phyloP scores from a whole-genome alignment of 37 sponge, comb jelly and placozoan genomes.

The Mnemiopsis leidyi region DNA sequence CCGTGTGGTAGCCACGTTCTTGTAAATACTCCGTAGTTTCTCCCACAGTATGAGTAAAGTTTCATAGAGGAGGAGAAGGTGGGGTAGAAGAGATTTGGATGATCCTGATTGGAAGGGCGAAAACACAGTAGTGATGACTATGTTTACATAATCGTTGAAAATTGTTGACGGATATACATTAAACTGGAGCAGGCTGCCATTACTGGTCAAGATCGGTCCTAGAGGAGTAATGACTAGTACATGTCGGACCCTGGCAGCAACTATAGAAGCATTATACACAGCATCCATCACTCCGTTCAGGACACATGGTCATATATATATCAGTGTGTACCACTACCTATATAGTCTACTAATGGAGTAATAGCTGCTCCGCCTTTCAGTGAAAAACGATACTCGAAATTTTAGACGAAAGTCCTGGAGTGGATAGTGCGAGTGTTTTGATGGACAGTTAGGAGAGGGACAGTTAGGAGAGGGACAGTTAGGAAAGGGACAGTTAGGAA shows the following conservation, averaged over 20 bases:
- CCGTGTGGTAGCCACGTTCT: no score
- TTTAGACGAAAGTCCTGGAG: neutral
- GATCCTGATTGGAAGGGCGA: no score
- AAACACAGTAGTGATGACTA: no score
- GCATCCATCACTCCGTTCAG: neutral
- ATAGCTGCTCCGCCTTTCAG: neutral
- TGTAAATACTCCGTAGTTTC: no score
- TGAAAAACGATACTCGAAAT: neutral
- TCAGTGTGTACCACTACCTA: neutral
- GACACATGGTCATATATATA: neutral
- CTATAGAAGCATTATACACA: neutral
- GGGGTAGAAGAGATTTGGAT: no score
- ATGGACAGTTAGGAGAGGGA: neutral
- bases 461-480: neutral
- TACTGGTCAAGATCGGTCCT: no score
- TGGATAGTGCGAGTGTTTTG: neutral
- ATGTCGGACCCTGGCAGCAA: neutral
- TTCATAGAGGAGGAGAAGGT: no score
- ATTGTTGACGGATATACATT: no score
- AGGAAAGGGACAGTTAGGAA: neutral
- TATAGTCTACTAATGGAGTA: neutral
- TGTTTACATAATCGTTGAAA: no score
- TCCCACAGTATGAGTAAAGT: no score
- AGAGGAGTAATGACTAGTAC: neutral
- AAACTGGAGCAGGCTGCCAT: no score